Base-by-base conservation (phyloP, 2,797 vertebrate species). In the Sphaeramia orbicularis region DNA sequence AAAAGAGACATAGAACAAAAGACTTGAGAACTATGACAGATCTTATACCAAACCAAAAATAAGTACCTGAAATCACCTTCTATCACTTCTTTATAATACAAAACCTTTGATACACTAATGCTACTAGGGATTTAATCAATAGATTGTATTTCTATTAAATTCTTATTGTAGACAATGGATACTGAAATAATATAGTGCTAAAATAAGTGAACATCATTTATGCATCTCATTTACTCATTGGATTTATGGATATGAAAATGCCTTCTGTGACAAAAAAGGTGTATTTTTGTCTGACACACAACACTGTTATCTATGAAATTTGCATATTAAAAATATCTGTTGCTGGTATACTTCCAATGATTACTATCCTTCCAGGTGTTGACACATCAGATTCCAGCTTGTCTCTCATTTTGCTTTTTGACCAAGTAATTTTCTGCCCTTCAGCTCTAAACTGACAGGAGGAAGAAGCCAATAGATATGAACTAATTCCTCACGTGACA, bases 401-500 rank as follows among this genome's bases (percentile, higher is more conserved):
- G 1, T 36, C 36, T 45, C 14, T 40, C 12, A 48, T 64, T 72
- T 73, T 64, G 13, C 36, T 74, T 21, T 41, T 18, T 3, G 4
- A 48, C 48, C 35, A 56, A 50, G 54, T 52, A 24, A 54, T 67
- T 68, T 79, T 78, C 38, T 48, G 24, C 44, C 56, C 49, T 65
- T 70, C 32, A 60, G 52, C 47, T 71, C 30, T 18, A 27, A n/a
- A 27, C 41, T 76, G 74, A 75, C 40, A 76, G 62, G 30, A 66
- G 56, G 77, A 76, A 81, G 64, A 40, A 73, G 61, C 21, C 38
- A 15, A 49, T 42, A 50, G 50, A 74, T 65, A 74, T 82, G 42
- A 73, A 80, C 49, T 70, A 54, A 65, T 78, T 84, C 41, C 41
- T 83, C 80, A 68, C 62, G 54, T 80, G 78, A 83, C 70, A 81